Evolutionary conservation across 2,797 vertebrate genomes (phyloP), one percentile per base, ranked within the genome.

Genomic region (Sebastes goodei): DNA sequence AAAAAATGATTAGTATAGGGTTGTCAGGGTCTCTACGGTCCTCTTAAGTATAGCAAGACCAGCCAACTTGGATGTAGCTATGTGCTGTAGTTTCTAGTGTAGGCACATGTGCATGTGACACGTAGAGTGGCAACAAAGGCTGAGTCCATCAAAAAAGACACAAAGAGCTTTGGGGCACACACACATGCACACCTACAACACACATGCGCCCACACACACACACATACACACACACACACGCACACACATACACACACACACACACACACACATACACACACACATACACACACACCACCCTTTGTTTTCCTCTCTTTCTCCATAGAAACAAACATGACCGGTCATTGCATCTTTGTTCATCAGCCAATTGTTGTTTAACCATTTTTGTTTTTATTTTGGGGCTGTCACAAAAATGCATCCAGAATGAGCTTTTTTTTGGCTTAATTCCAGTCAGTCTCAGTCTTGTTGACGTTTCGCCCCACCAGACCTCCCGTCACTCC

Each of bases 111-210:
- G 71, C 65, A 73, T 82, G 71, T 85, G 82, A 79, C 84, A 89
- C 46, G 55, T 73, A 81, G 85, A 91, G 88, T 83, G 87, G 86
- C 87, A 93, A 94, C 89, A 92, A 93, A 94, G 88, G 85, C 87
- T 76, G 85, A 90, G 90, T 88, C 87, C 85, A 93, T 93, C 88
- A 91, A 89, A 92, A 42, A 90, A 91, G 82, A 82, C 85, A 93
- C 89, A 94, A 93, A 92, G 88, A 85, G 83, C 90, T 88, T 72
- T 30, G 35, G 77, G 81, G 78, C 69, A 74, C 65, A 78, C 65
- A 67, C n/a, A 29, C 38, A 65, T 20, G 10, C 29, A 68, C 73
- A 76, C 23, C 20, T 52, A 62, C 33, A 46, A 56, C 23, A 83
- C 72, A 76, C 56, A 27, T 21, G 73, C 67, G 53, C 57, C 56